Evolutionary conservation across 2,797 vertebrate species (phyloP), one percentile per base, ranked within the genome.

Genomic region (Martes flavigula): DNA sequence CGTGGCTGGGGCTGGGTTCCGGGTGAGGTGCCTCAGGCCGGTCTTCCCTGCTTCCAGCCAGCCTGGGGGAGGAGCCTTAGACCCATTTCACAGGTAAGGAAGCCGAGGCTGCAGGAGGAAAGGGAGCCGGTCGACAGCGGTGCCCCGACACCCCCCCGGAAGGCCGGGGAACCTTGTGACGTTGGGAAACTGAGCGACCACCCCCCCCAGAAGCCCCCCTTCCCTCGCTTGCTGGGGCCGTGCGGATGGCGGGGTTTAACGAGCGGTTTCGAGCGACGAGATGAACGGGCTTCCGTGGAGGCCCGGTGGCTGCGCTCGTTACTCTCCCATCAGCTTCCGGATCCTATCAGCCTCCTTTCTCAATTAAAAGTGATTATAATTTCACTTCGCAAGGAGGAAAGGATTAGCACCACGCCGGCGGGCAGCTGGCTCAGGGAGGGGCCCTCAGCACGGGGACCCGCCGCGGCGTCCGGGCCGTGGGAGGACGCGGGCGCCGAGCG

Each of bases 341-440:
- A 98, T 90, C 97, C 95, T 97, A 97, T 97, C 98, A 91, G 96
- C 48, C 90, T 93, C 97, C 93, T 87, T 97, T 97, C 98, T 98
- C 98, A 98, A 98, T 98, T 98, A 98, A 97, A 98, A 98, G 84
- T 30, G 92, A 96, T 97, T 93, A 96, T 96, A 97, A 98, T 97
- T 98, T 95, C 66, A 58, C 97, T 97, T 95, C 96, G 92, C 92
- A 92, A 98, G 96, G 97, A 98, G 84, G 92, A 96, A 56, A 89
- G 94, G 97, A 95, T 98, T 97, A 48, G 87, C 6, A 17, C 54
- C 27, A 20, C 0, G 2, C 43, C 10, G 1, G 10, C 2, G 0
- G 56, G 68, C 21, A n/a, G 88, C 51, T 23, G 20, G 85, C 43
- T 2, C 2, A 27, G 68, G 43, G 48, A 3, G 54, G 30, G 75